A percentile compares a stretch with the other conserved stretches of the same genome.
Conservation (phyloP, 2,797 vertebrate species). For the Acanthurus lineatus region DNA sequence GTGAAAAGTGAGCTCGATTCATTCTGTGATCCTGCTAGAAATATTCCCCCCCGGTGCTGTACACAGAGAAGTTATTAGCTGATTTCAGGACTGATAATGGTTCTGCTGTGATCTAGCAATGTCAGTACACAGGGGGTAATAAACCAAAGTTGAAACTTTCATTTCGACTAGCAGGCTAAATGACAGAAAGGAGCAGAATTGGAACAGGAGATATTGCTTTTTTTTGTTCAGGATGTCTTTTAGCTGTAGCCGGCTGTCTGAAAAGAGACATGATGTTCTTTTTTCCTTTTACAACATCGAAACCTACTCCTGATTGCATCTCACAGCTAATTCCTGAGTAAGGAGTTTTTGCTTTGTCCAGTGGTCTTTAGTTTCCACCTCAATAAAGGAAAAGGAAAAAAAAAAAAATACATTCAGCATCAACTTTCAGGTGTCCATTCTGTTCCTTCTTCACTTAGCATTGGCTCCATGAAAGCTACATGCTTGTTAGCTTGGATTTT, state of each 20-base stretch:
- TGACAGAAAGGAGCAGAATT: slow-evolving; percentile 47
- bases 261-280: slow-evolving; percentile 40
- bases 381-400: slow-evolving; percentile 6
- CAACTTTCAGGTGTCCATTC: slow-evolving; percentile 82
- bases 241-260: slow-evolving; percentile 32
- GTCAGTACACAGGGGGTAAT: slow-evolving; percentile 51
- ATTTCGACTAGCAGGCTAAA: slow-evolving; percentile 46
- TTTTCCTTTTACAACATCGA: slow-evolving; percentile 14
- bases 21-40: slow-evolving; percentile 45
- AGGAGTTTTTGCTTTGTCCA: slow-evolving; percentile 26
- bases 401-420: slow-evolving; percentile 64
- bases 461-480: slow-evolving; percentile 91
- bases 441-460: slow-evolving; percentile 79
- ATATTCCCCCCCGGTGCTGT: slow-evolving; percentile 23
- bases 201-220: slow-evolving; percentile 43
- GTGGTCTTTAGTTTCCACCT: slow-evolving; percentile 54
- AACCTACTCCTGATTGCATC: slow-evolving; percentile 28
- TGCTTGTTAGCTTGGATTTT: slow-evolving; percentile 88
- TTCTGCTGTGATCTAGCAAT: slow-evolving; percentile 58
- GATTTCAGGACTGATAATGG: slow-evolving; percentile 67
- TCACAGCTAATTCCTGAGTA: slow-evolving; percentile 35
- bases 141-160: slow-evolving; percentile 68
- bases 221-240: slow-evolving; percentile 26
- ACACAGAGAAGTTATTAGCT: slow-evolving; percentile 65
- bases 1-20: slow-evolving; percentile 52